Evolutionary conservation across 2,113 vertebrate genomes (phyloP).

Genomic region (Pomatorhinus ruficollis): DNA sequence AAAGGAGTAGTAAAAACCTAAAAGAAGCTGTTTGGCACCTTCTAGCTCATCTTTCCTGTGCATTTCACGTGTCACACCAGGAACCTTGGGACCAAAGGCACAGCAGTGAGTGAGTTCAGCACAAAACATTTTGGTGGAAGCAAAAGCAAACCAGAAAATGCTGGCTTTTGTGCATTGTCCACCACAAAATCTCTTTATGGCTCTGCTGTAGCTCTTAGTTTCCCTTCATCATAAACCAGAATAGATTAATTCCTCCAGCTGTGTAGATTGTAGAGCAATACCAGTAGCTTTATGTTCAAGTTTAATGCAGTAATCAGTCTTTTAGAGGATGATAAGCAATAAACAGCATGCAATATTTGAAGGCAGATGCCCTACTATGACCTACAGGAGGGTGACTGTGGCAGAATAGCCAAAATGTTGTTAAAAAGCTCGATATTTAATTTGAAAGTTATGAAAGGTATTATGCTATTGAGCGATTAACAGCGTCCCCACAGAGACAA

Average conservation of each 20-base stretch:
- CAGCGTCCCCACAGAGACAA: conserved; percentile 3
- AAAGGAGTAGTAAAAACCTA: background rate
- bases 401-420: background rate
- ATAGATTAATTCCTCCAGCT: conserved; percentile 62
- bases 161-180: background rate
- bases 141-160: background rate
- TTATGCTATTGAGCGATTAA: conserved; percentile 36
- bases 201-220: background rate
- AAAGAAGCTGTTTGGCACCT: background rate
- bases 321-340: conserved; percentile 58
- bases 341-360: conserved; percentile 44
- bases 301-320: conserved; percentile 63
- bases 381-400: conserved; percentile 13
- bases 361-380: conserved; percentile 18
- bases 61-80: background rate
- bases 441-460: conserved; percentile 50
- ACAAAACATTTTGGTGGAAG: background rate
- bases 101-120: background rate
- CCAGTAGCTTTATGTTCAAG: conserved; percentile 27
- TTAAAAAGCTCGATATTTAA: conserved; percentile 54
- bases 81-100: background rate
- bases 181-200: background rate
- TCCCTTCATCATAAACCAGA: conserved; percentile 26
- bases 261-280: conserved; percentile 33
- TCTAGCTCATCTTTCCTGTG: background rate